These are phyloP conservation scores for Diaperis boleti DNA, from an alignment of 2,888 invertebrate genomes.

Conservation along the genomic window DNA sequence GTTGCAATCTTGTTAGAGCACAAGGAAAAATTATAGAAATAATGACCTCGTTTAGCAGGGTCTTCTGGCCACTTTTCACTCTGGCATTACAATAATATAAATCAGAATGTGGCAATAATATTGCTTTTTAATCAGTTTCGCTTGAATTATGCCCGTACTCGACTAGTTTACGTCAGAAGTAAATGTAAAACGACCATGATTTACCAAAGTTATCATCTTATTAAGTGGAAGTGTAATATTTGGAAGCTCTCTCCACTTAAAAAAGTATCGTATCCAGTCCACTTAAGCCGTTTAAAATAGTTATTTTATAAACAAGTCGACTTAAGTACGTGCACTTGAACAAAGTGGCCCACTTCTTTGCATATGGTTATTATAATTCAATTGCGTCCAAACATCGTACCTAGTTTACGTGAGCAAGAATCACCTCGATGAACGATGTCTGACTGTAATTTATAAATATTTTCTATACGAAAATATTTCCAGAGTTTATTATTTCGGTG, in stretches of 20 bases:
- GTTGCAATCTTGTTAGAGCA: background rate
- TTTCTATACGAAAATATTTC: slow-evolving; percentile 49
- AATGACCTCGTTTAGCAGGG: background rate
- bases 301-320: slow-evolving; percentile 60
- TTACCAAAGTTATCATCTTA: slow-evolving; percentile 48
- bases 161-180: slow-evolving; percentile 27
- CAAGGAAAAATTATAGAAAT: background rate
- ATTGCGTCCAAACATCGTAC: slow-evolving; percentile 49
- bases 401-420: slow-evolving; percentile 54
- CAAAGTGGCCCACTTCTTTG: slow-evolving; percentile 60
- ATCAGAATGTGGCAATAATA: slow-evolving; percentile 7
- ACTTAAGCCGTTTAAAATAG: slow-evolving; percentile 61
- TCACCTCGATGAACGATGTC: slow-evolving; percentile 54
- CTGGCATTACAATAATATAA: slow-evolving; percentile 6
- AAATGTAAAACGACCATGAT: slow-evolving; percentile 40
- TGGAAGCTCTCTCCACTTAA: slow-evolving; percentile 48
- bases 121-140: slow-evolving; percentile 1
- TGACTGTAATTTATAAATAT: slow-evolving; percentile 53
- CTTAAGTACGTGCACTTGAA: slow-evolving; percentile 60
- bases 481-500: slow-evolving; percentile 55
- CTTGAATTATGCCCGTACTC: slow-evolving; percentile 5
- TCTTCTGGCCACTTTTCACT: slow-evolving; percentile 1
- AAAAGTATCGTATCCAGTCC: slow-evolving; percentile 53
- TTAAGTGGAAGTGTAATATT: slow-evolving; percentile 47
- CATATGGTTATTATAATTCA: slow-evolving; percentile 62